A percentile compares a stretch with the other conserved stretches of the same genome.
phyloP scores from a whole-genome alignment of 2,888 invertebrate species.

The Dichetophora obliterata region DNA sequence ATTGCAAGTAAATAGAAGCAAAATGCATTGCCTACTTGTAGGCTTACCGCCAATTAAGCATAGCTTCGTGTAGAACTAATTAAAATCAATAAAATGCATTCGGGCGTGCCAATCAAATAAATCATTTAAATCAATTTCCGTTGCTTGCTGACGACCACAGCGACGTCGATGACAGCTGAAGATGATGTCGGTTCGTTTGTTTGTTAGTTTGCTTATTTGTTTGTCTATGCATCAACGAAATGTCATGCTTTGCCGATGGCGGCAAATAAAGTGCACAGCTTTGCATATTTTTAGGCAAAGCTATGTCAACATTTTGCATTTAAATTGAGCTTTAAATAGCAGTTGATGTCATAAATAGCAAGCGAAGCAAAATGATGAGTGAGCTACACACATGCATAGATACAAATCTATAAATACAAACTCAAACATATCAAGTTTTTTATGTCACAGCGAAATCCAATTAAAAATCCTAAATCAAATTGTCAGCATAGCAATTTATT shows the following conservation, averaged over 20 bases:
- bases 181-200: neutral
- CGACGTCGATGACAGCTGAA: neutral
- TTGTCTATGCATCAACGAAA: neutral
- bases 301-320: conserved; percentile 41
- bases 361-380: neutral
- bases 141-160: neutral
- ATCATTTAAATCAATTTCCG: conserved; percentile 28
- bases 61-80: conserved; percentile 23
- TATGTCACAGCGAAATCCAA: conserved; percentile 13
- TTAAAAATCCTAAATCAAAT: conserved; percentile 34
- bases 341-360: neutral
- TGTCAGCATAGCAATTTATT: conserved; percentile 30
- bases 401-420: neutral
- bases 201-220: neutral
- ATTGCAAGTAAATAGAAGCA: neutral
- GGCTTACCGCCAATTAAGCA: conserved; percentile 18
- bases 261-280: neutral
- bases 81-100: conserved; percentile 29
- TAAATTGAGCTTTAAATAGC: conserved; percentile 41
- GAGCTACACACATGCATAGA: neutral
- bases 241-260: neutral
- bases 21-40: neutral
- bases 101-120: conserved; percentile 27
- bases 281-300: conserved; percentile 21
- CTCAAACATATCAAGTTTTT: neutral